Conservation (phyloP, 1,140 invertebrate species). For the Drosophila kepulauana region DNA sequence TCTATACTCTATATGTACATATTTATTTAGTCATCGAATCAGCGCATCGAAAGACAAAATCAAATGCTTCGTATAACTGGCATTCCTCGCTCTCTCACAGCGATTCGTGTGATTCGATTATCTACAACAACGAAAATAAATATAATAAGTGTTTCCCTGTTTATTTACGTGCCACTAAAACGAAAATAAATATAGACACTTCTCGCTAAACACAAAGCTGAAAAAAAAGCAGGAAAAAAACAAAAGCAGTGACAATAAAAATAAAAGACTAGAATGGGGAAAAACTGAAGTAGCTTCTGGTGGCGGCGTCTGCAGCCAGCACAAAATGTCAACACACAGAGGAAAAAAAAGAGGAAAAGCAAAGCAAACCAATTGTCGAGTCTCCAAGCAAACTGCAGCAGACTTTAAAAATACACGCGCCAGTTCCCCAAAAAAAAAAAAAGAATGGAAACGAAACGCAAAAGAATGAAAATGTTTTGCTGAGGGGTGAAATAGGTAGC, state of each 20-base stretch:
- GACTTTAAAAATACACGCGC: conserved; percentile 29
- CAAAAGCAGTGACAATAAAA: not conserved
- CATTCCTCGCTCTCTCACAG: not conserved
- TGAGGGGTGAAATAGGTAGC: not conserved
- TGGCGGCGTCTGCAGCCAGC: conserved; percentile 46
- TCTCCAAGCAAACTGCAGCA: conserved; percentile 44
- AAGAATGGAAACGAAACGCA: not conserved
- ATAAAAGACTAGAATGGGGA: conserved; percentile 9
- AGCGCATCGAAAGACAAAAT: conserved; percentile 4
- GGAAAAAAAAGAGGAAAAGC: conserved; percentile 5
- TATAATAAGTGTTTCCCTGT: conserved; percentile 64
- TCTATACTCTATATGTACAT: not conserved
- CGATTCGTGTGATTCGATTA: conserved; percentile 18
- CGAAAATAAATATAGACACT: conserved; percentile 74
- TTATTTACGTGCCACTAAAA: conserved; percentile 75
- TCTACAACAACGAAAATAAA: conserved; percentile 58
- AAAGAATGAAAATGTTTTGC: conserved; percentile 1
- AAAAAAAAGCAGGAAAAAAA: conserved; percentile 11
- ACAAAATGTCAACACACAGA: conserved; percentile 63
- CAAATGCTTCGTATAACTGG: conserved; percentile 17
- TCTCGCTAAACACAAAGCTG: conserved; percentile 15
- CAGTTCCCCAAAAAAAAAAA: not conserved
- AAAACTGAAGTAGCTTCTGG: conserved; percentile 49
- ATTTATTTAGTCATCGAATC: conserved; percentile 14
- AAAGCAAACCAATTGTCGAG: conserved; percentile 27